Base-by-base conservation (phyloP, 2,797 vertebrate species). In the Kryptolebias ocellatus region DNA sequence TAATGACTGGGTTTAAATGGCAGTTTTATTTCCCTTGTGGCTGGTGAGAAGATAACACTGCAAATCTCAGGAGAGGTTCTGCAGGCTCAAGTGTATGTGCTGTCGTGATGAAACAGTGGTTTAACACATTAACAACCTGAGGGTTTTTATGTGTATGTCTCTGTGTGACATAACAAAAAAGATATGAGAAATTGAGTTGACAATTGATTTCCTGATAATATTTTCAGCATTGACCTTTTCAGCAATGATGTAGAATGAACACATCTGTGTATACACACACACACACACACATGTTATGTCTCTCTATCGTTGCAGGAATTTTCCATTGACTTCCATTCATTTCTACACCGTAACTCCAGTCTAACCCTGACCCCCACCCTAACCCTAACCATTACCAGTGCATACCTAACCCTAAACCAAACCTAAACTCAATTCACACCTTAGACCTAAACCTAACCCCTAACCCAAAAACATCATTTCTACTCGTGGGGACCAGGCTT, bases 1-100 rank as follows among this genome's bases (percentile, higher is more conserved):
- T 91, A 89, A 90, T 80, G 87, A 86, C 83, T 83, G 76, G 49
- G 84, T 87, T 60, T 84, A 91, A 92, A 92, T 89, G 87, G 82
- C 87, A 90, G 45, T 42, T 67, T 78, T 55, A 65, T n/a, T 72
- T 86, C 80, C 75, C 83, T 28, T 60, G 80, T 5, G 72, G 62
- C 55, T 0, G 9, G 56, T 4, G 49, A 55, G 47, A 39, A 82
- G 70, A 29, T 2, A n/a, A 72, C 79, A 0, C 4, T 53, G 63
- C 54, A 60, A 52, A 64, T 83, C 86, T 76, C 84, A 72, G 62
- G 76, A 82, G 84, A 66, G 55, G 18, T 50, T 82, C 59, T 73
- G 63, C 28, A 15, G 60, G 78, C 79, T 81, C 70, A 18, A 29
- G 73, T 75, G 75, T 72, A 70, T 11, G 45, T 5, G 52, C 64